Percentiles rank a stretch among this genome's conserved stretches.
These are phyloP conservation scores for Cantharis nigra DNA, from an alignment of 2,888 invertebrate species.

Conservation along the genomic window DNA sequence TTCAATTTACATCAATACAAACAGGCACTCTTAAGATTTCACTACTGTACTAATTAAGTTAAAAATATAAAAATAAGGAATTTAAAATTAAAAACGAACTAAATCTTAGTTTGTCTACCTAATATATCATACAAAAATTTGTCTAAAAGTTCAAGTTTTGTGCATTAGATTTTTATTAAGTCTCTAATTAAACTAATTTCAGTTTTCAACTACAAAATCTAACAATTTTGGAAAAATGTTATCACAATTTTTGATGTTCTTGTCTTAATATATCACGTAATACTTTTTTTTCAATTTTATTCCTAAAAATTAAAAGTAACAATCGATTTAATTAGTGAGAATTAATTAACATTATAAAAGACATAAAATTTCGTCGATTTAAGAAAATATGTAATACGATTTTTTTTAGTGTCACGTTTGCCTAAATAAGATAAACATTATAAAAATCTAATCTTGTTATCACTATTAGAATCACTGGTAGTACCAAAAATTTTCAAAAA, in stretches of 20 bases:
- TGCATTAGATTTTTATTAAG: neutral
- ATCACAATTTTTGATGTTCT: conserved; percentile 16
- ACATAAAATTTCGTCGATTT: neutral
- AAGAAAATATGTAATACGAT: conserved; percentile 1
- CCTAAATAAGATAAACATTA: neutral
- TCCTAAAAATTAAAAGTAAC: neutral
- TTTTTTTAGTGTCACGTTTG: neutral
- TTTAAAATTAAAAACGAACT: conserved; percentile 7
- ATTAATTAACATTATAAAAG: neutral
- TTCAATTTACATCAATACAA: conserved; percentile 1
- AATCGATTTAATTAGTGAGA: neutral
- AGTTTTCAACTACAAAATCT: conserved; percentile 4
- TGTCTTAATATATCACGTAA: neutral
- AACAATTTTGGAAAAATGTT: conserved; percentile 15
- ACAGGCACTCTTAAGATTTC: neutral
- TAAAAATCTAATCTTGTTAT: conserved; percentile 20
- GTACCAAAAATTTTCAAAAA: conserved; percentile 28
- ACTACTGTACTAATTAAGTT: conserved; percentile 19
- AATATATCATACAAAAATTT: neutral
- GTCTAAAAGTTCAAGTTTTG: neutral
- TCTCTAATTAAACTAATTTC: neutral
- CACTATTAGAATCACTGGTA: conserved; percentile 26
- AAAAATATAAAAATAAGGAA: conserved; percentile 17
- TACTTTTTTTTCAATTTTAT: neutral
- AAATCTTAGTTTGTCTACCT: neutral